Evolutionary conservation across 2,888 invertebrate genomes (phyloP).

Genomic region (Volucella bombylans): DNA sequence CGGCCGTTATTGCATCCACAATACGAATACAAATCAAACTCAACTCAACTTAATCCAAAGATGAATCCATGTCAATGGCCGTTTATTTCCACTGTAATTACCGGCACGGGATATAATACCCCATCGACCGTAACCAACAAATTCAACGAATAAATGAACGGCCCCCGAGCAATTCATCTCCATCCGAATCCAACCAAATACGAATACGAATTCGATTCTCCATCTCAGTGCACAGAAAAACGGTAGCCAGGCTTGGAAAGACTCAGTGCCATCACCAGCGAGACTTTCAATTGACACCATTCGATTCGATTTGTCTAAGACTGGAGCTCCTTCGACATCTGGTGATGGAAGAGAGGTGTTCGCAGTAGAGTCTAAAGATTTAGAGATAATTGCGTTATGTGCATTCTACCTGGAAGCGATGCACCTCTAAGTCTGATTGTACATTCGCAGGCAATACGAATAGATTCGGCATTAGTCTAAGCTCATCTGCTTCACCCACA

Average conservation of each 20-base stretch:
- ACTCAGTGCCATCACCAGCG: slow-evolving; percentile 6
- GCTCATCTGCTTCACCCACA: slow-evolving; percentile 51
- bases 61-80: slow-evolving; percentile 72
- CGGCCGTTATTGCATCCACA: slow-evolving; percentile 24
- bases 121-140: slow-evolving; percentile 1
- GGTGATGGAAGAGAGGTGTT: slow-evolving; percentile 12
- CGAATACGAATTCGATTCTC: slow-evolving; percentile 13
- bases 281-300: slow-evolving; percentile 65
- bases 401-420: slow-evolving; percentile 52
- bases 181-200: neutral
- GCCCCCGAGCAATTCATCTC: slow-evolving; percentile 56
- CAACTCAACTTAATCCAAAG: slow-evolving; percentile 50
- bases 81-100: slow-evolving; percentile 70
- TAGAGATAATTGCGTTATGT: slow-evolving; percentile 40
- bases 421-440: slow-evolving; percentile 53
- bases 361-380: neutral
- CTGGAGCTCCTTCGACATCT: neutral
- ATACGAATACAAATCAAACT: neutral
- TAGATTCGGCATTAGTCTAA: neutral
- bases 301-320: slow-evolving; percentile 39
- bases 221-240: slow-evolving; percentile 20
- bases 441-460: slow-evolving; percentile 9
- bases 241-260: slow-evolving; percentile 52
- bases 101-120: slow-evolving; percentile 42
- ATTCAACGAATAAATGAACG: slow-evolving; percentile 15